These are phyloP conservation scores for Melanchra persicariae DNA, from an alignment of 2,888 invertebrate species.

Conservation along the genomic window DNA sequence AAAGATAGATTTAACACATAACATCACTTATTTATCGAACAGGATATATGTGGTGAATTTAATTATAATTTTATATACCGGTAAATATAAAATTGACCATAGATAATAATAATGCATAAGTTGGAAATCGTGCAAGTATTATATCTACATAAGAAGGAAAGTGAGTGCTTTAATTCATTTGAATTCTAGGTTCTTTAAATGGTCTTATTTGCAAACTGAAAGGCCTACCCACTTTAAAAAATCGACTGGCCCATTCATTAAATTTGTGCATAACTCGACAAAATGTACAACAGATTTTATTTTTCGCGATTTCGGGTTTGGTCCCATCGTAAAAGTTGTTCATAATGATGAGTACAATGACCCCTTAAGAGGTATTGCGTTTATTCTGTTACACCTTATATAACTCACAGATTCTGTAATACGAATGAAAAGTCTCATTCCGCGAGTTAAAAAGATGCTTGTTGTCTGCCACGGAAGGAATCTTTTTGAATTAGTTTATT, in stretches of 20 bases:
- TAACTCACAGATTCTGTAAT: slow-evolving; percentile 1
- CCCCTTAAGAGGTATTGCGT: too few relatives aligned
- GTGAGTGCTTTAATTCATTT: slow-evolving; percentile 1
- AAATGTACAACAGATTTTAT: too few relatives aligned
- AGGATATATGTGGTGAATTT: slow-evolving; percentile 62
- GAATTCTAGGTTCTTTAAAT: slow-evolving; percentile 13
- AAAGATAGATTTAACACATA: slow-evolving; percentile 43
- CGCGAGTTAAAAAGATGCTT: slow-evolving; percentile 2
- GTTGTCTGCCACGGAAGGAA: slow-evolving; percentile 1
- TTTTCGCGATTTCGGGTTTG: too few relatives aligned
- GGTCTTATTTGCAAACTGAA: slow-evolving; percentile 9
- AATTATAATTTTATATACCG: slow-evolving; percentile 51
- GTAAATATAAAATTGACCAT: slow-evolving; percentile 39
- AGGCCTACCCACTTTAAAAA: too few relatives aligned
- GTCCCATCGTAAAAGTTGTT: too few relatives aligned
- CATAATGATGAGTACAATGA: too few relatives aligned
- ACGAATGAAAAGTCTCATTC: slow-evolving; percentile 6
- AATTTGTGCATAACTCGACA: too few relatives aligned
- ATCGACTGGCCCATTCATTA: too few relatives aligned
- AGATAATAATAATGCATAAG: slow-evolving; percentile 30
- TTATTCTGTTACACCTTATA: too few relatives aligned
- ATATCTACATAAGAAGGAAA: slow-evolving; percentile 24
- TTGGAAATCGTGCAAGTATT: slow-evolving; percentile 7
- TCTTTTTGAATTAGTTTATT: too few relatives aligned
- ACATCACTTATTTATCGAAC: slow-evolving; percentile 61